Evolutionary conservation across 2,888 invertebrate species (phyloP).

Genomic region (Vannuccia rotundouncinata): DNA sequence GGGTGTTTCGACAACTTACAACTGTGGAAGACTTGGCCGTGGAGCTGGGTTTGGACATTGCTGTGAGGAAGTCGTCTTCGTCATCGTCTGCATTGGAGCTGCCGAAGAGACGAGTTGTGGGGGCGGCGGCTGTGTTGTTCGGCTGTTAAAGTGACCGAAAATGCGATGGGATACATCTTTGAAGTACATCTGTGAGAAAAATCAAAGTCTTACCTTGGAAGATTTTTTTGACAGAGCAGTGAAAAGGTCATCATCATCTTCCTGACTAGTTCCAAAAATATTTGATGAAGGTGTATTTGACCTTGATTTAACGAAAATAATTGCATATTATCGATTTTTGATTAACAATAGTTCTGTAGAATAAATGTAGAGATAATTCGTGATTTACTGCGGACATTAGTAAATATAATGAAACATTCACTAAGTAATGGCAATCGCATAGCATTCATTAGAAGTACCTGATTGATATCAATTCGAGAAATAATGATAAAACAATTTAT

Average conservation of each 20-base stretch:
- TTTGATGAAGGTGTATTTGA: background rate
- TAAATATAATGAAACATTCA: too few species aligned
- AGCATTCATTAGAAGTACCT: too few species aligned
- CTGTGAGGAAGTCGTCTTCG: background rate
- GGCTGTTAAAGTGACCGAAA: background rate
- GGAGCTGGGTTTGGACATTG: background rate
- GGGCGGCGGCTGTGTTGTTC: too few species aligned
- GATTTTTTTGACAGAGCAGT: background rate
- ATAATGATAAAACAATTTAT: too few species aligned
- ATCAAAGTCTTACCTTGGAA: background rate
- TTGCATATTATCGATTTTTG: too few species aligned
- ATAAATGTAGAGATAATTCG: too few species aligned
- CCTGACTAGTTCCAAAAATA: background rate
- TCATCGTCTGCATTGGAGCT: background rate
- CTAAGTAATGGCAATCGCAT: too few species aligned
- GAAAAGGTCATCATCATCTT: conserved; percentile 22
- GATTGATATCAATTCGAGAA: too few species aligned
- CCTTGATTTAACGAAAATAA: background rate
- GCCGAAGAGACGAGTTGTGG: too few species aligned
- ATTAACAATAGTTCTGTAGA: too few species aligned
- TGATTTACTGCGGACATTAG: too few species aligned
- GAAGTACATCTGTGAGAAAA: background rate
- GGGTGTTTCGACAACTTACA: too few species aligned
- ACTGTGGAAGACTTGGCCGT: background rate
- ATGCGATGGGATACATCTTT: background rate